These are phyloP conservation scores for Pardalotus punctatus DNA, from an alignment of 2,113 vertebrate genomes.

Conservation along the genomic window DNA sequence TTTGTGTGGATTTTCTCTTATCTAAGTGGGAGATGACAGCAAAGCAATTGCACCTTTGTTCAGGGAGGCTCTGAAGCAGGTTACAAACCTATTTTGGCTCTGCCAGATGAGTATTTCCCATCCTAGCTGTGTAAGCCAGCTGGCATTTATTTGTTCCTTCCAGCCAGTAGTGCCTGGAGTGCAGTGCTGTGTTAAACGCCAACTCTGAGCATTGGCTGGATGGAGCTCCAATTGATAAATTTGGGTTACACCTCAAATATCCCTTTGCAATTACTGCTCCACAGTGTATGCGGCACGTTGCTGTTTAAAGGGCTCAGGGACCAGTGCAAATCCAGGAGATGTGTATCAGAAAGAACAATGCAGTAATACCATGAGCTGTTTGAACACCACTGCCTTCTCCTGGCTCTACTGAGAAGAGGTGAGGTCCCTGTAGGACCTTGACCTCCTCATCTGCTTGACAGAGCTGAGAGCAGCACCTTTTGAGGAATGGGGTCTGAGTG, in stretches of 20 bases:
- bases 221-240: not conserved
- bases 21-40: not conserved
- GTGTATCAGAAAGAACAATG: not conserved
- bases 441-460: not conserved
- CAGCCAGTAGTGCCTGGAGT: not conserved
- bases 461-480: not conserved
- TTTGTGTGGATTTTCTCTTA: not conserved
- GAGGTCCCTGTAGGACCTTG: not conserved
- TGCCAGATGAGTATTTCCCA: not conserved
- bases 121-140: slow-evolving; percentile 2
- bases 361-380: not conserved
- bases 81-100: not conserved
- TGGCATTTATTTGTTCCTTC: not conserved
- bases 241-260: not conserved
- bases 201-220: not conserved
- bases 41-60: not conserved
- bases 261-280: not conserved
- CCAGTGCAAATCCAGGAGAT: not conserved
- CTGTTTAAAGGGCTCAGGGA: not conserved
- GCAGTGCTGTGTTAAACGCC: not conserved
- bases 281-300: not conserved
- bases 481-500: accelerated
- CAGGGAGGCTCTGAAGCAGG: not conserved
- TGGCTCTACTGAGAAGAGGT: not conserved
- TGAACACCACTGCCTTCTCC: not conserved